Evolutionary conservation across 1,140 invertebrate genomes (phyloP).

Genomic region (Anastrepha obliqua): DNA sequence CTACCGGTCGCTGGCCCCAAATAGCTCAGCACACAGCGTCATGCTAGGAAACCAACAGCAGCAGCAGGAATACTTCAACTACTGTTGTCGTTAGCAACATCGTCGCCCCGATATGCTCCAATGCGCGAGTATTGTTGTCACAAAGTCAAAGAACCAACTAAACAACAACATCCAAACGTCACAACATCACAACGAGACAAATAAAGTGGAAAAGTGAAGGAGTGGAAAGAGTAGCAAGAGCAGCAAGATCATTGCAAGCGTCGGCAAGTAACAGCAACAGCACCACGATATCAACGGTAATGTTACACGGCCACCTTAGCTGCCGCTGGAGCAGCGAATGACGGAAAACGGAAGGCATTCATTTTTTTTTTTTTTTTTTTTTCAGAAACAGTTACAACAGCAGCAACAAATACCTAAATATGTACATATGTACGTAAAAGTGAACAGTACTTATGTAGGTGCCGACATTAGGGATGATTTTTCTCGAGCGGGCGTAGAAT

Average conservation of each 20-base stretch:
- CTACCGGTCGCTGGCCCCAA: conserved; percentile 45
- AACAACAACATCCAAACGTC: not conserved
- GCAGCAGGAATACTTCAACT: not conserved
- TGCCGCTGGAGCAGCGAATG: not conserved
- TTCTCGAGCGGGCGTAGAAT: no score
- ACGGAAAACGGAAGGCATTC: conserved; percentile 34
- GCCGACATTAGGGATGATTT: no score
- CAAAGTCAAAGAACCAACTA: conserved; percentile 37
- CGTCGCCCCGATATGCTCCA: conserved; percentile 8
- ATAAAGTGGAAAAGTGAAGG: not conserved
- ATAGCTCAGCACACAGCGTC: not conserved
- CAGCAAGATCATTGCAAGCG: not conserved
- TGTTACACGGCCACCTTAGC: not conserved
- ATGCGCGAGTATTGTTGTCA: not conserved
- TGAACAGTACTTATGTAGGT: no score
- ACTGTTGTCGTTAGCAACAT: not conserved
- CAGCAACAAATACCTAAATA: not conserved
- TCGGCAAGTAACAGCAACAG: not conserved
- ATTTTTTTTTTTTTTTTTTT: not conserved
- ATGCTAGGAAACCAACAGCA: not conserved
- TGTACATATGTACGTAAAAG: no score
- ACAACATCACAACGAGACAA: not conserved
- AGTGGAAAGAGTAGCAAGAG: not conserved
- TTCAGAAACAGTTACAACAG: not conserved
- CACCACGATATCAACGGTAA: not conserved